A percentile compares a stretch with the other conserved stretches of the same genome.
Conservation (phyloP, 1,140 invertebrate genomes). For the Magallana angulata region DNA sequence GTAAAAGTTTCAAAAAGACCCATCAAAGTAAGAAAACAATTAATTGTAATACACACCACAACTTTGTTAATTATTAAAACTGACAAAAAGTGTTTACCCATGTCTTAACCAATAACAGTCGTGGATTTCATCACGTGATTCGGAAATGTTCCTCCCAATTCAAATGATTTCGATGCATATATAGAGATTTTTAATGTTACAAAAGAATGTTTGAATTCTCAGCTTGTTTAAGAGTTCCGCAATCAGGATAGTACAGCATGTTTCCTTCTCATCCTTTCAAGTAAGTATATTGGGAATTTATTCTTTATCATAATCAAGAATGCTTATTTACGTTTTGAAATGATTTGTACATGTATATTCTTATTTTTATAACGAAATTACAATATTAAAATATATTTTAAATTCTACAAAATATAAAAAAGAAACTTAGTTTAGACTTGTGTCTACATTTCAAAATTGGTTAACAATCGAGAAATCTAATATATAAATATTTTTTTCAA, state of each 20-base stretch:
- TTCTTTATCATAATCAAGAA: no score
- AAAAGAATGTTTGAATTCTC: slow-evolving; percentile 44
- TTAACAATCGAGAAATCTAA: no score
- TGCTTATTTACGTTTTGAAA: no score
- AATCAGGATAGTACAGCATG: slow-evolving; percentile 33
- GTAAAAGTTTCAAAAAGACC: neutral
- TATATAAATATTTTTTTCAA: no score
- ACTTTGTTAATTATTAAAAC: slow-evolving; percentile 17
- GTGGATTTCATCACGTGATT: slow-evolving; percentile 16
- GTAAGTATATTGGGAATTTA: slow-evolving; percentile 8
- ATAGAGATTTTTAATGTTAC: slow-evolving; percentile 43
- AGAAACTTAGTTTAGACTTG: no score
- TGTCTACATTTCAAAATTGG: no score
- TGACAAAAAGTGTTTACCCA: slow-evolving; percentile 7
- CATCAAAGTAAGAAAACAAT: neutral
- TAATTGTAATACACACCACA: neutral
- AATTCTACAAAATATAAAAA: no score
- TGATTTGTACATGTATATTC: neutral
- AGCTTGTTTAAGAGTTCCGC: slow-evolving; percentile 21
- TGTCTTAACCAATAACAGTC: slow-evolving; percentile 9
- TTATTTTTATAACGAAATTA: neutral
- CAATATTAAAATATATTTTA: neutral
- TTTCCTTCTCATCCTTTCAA: slow-evolving; percentile 29
- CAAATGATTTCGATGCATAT: slow-evolving; percentile 35
- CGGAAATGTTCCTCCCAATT: slow-evolving; percentile 13